Conservation (phyloP, 2,888 invertebrate species). For the Tridacna gigas region DNA sequence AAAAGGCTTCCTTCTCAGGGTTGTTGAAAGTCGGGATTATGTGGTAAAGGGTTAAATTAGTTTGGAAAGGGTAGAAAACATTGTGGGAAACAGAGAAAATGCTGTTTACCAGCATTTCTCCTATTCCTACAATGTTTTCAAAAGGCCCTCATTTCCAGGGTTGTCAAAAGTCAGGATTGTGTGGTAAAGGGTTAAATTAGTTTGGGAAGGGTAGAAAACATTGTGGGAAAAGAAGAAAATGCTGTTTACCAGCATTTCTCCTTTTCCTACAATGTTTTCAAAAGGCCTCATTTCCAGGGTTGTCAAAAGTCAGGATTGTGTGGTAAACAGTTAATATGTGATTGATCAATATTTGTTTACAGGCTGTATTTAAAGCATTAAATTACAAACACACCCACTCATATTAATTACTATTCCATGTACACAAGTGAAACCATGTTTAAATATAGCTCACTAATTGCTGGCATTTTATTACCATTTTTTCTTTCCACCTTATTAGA, state of each 20-base stretch:
- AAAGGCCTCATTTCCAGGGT: not conserved
- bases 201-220: not conserved
- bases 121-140: not conserved
- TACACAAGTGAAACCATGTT: too few species aligned
- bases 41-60: not conserved
- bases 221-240: not conserved
- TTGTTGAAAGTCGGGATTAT: not conserved
- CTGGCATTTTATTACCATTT: too few species aligned
- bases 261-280: not conserved
- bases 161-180: not conserved
- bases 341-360: not conserved
- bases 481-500: too few species aligned
- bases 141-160: not conserved
- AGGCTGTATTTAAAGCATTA: not conserved
- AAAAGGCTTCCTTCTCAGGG: not conserved
- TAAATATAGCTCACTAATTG: too few species aligned
- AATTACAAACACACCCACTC: not conserved
- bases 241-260: not conserved
- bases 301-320: not conserved
- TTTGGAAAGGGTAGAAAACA: not conserved
- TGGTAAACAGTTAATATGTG: not conserved
- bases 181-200: not conserved
- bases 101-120: not conserved
- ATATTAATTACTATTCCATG: too few species aligned
- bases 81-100: not conserved